Conservation (phyloP, 2,797 vertebrate genomes). For the Chelon auratus region DNA sequence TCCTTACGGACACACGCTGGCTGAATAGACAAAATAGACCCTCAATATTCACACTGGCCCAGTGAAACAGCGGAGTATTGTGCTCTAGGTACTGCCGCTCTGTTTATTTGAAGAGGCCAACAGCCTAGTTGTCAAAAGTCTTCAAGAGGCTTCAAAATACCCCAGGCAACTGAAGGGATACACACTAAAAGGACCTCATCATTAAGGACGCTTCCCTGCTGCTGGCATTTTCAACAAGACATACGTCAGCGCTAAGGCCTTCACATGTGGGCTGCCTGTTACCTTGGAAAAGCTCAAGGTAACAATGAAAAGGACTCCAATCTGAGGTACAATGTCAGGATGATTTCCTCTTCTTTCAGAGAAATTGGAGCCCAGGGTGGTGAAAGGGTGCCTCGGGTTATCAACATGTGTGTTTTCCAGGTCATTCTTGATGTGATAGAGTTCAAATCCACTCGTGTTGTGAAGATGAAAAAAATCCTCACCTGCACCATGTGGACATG, state of each 20-base stretch:
- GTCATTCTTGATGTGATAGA: slow-evolving; percentile 67
- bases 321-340: slow-evolving; percentile 32
- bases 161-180: slow-evolving; percentile 18
- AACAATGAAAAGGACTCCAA: slow-evolving; percentile 48
- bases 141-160: slow-evolving; percentile 16
- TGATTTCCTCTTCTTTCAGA: slow-evolving; percentile 46
- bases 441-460: slow-evolving; percentile 67
- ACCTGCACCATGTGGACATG: slow-evolving; percentile 72
- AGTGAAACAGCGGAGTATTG: slow-evolving; percentile 21
- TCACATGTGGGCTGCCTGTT: slow-evolving; percentile 38
- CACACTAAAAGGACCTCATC: slow-evolving; percentile 5
- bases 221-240: slow-evolving; percentile 23
- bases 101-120: slow-evolving; percentile 36
- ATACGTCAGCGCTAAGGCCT: slow-evolving; percentile 33
- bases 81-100: neutral
- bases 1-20: slow-evolving; percentile 59
- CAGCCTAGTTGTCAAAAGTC: slow-evolving; percentile 7
- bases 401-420: slow-evolving; percentile 62
- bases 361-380: slow-evolving; percentile 64
- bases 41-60: slow-evolving; percentile 49
- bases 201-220: slow-evolving; percentile 6
- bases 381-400: slow-evolving; percentile 59
- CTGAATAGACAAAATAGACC: slow-evolving; percentile 38
- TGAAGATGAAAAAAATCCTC: slow-evolving; percentile 51
- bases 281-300: slow-evolving; percentile 42